Evolutionary conservation across 1,140 invertebrate species (phyloP).

Genomic region (Caerostris darwini): DNA sequence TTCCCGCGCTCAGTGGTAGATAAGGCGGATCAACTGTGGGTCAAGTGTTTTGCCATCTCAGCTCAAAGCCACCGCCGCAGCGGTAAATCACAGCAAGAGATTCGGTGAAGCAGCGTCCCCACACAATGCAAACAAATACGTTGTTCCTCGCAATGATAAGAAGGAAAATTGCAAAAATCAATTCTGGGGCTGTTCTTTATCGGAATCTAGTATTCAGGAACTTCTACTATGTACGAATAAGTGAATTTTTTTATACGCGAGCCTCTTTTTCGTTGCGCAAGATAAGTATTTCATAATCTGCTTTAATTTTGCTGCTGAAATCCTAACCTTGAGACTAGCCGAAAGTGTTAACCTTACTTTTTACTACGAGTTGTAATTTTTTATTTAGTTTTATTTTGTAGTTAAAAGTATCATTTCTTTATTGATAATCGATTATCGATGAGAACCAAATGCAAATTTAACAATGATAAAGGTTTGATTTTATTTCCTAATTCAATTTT

Average conservation of each 20-base stretch:
- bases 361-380: too few relatives aligned
- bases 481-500: too few relatives aligned
- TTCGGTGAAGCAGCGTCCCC: constrained; percentile 50
- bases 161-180: not conserved
- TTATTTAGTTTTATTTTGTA: too few relatives aligned
- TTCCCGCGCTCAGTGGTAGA: not conserved
- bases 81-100: constrained; percentile 44
- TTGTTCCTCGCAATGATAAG: constrained; percentile 18
- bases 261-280: not conserved
- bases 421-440: too few relatives aligned
- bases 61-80: constrained; percentile 23
- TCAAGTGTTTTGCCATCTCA: not conserved
- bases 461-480: too few relatives aligned
- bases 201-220: not conserved
- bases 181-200: not conserved
- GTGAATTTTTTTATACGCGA: not conserved
- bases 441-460: too few relatives aligned
- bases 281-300: not conserved
- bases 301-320: not conserved
- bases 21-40: not conserved
- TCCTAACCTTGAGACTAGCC: not conserved
- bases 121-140: constrained; percentile 33
- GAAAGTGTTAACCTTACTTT: not conserved
- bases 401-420: too few relatives aligned
- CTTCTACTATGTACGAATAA: not conserved